Percentiles rank a stretch among this genome's conserved stretches.
These are phyloP conservation scores for Xiphydria camelus DNA, from an alignment of 2,888 invertebrate genomes.

Conservation along the genomic window DNA sequence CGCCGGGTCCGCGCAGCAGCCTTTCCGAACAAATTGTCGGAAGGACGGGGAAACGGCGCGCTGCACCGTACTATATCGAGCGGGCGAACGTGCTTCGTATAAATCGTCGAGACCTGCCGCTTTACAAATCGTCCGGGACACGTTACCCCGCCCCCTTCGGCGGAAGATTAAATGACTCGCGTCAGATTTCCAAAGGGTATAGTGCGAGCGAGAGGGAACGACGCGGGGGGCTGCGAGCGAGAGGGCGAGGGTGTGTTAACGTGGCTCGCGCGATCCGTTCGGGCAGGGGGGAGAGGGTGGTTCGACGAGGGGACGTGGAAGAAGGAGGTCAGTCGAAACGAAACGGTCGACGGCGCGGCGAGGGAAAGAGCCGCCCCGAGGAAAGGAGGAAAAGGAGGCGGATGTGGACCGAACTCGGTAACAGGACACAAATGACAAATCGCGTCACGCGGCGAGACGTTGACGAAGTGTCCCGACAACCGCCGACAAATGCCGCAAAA, in stretches of 20 bases:
- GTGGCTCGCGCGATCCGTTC: not conserved
- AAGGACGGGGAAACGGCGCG: too few relatives aligned
- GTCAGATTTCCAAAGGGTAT: conserved; percentile 1
- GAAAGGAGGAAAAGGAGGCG: not conserved
- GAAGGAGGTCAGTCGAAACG: conserved; percentile 1
- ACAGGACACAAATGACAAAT: conserved; percentile 31
- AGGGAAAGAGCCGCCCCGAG: not conserved
- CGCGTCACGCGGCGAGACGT: conserved; percentile 44
- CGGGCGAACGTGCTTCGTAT: not conserved
- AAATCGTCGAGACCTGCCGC: not conserved
- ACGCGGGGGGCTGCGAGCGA: not conserved
- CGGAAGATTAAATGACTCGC: conserved; percentile 2
- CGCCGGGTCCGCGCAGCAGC: too few relatives aligned
- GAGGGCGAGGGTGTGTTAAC: not conserved
- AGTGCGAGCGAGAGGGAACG: not conserved
- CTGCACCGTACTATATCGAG: too few relatives aligned
- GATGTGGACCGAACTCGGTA: conserved; percentile 6
- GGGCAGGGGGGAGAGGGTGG: not conserved
- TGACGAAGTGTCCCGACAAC: conserved; percentile 50
- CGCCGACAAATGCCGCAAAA: conserved; percentile 57
- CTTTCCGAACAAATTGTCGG: too few relatives aligned
- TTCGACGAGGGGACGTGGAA: not conserved
- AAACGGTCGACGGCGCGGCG: conserved; percentile 1
- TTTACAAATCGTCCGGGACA: conserved; percentile 2
- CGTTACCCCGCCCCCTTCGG: not conserved